phyloP scores from a whole-genome alignment of 2,888 invertebrate species.

The Mythimna vitellina region DNA sequence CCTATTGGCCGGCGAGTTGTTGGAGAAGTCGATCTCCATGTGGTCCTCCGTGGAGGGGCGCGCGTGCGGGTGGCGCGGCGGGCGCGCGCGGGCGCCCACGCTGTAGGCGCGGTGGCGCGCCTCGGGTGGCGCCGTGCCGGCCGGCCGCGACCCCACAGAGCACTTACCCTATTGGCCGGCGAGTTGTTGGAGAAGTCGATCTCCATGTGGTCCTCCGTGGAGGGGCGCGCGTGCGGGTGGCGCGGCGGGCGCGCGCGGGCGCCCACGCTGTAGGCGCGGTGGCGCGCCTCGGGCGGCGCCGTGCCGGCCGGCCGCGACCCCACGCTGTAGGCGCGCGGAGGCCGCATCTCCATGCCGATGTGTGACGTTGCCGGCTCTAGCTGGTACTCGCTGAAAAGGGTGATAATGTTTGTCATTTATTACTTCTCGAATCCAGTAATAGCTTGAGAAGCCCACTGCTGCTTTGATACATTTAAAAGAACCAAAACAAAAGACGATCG shows the following conservation, averaged over 20 bases:
- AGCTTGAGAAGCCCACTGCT: no score
- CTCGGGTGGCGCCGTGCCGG: conserved; percentile 73
- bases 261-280: conserved; percentile 89
- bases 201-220: conserved; percentile 95
- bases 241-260: conserved; percentile 80
- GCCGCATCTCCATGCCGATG: conserved; percentile 91
- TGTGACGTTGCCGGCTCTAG: conserved; percentile 95
- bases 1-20: no score
- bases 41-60: no score
- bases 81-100: conserved; percentile 77
- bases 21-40: no score
- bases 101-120: conserved; percentile 90
- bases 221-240: conserved; percentile 72
- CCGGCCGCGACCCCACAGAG: conserved; percentile 73
- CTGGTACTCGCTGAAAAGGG: conserved; percentile 91
- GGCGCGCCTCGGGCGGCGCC: conserved; percentile 83
- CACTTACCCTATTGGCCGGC: conserved; percentile 73
- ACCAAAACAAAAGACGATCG: no score
- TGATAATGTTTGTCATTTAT: not conserved
- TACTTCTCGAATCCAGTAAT: no score
- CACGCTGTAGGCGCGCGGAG: conserved; percentile 87
- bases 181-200: conserved; percentile 88
- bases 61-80: no score
- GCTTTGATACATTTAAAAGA: no score
- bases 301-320: conserved; percentile 68